Conservation (phyloP, 2,797 vertebrate species). For the Apogon talboti region DNA sequence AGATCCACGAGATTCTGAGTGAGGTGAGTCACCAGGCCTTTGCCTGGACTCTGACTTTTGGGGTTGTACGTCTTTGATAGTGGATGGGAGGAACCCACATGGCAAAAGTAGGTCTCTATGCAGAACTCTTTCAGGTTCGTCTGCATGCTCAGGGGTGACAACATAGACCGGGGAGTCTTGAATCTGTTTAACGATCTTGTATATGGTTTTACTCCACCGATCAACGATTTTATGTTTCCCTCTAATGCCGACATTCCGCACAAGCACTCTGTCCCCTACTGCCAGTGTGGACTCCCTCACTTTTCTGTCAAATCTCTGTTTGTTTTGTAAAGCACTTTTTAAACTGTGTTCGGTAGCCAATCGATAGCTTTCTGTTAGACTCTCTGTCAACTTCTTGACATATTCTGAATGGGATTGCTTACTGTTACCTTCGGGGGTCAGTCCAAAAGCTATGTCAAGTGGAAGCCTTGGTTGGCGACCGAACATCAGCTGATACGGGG, state of each 20-base stretch:
- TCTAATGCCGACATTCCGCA: not conserved
- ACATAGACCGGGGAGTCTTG: not conserved
- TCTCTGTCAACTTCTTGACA: conserved; percentile 1
- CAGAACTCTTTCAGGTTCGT: not conserved
- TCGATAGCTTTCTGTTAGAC: not conserved
- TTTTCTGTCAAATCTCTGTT: not conserved
- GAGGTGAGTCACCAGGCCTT: too few species aligned
- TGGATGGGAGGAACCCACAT: not conserved
- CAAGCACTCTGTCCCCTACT: conserved; percentile 9
- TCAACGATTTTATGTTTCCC: conserved; percentile 24
- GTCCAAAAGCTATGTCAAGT: conserved; percentile 2
- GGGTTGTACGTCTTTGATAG: not conserved
- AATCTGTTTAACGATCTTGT: not conserved
- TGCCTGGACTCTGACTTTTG: too few species aligned
- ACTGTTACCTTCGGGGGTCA: not conserved
- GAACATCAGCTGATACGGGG: not conserved
- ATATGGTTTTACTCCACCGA: not conserved
- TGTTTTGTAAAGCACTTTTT: conserved; percentile 3
- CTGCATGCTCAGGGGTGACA: not conserved
- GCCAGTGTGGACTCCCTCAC: conserved; percentile 7
- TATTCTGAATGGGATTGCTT: not conserved
- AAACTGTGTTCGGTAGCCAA: not conserved
- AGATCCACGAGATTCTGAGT: too few species aligned
- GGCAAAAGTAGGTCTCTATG: not conserved
- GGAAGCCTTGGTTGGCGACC: not conserved